Evolutionary conservation across 2,888 invertebrate species (phyloP).

Genomic region (Trissolcus brochymenae): DNA sequence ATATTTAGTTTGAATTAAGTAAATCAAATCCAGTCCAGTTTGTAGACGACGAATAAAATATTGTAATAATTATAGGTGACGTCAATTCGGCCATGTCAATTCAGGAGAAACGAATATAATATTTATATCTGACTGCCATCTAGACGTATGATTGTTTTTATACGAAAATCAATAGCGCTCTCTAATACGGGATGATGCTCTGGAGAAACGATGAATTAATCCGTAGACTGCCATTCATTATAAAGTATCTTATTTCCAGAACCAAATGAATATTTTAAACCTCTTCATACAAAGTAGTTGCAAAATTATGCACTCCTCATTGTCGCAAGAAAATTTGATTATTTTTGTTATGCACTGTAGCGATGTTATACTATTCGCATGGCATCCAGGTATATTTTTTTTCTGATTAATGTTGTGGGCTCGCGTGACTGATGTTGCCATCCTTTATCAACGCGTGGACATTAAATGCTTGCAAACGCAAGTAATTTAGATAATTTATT

Average conservation of each 20-base stretch:
- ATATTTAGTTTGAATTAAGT: too few relatives aligned
- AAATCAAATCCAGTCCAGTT: conserved; percentile 19
- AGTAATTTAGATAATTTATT: conserved; percentile 29
- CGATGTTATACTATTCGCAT: conserved; percentile 25
- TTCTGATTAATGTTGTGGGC: conserved; percentile 67
- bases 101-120: conserved; percentile 24
- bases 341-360: conserved; percentile 14
- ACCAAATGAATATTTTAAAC: too few relatives aligned
- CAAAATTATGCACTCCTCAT: too few relatives aligned
- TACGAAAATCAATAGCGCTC: conserved; percentile 30
- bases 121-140: conserved; percentile 38
- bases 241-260: too few relatives aligned
- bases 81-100: conserved; percentile 43
- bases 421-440: conserved; percentile 63
- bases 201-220: conserved; percentile 1
- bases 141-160: conserved; percentile 41
- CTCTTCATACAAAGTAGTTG: too few relatives aligned
- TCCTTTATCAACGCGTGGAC: conserved; percentile 39
- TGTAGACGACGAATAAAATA: conserved; percentile 43
- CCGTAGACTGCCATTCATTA: too few relatives aligned
- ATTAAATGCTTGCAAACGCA: conserved; percentile 33
- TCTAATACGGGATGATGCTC: conserved; percentile 8
- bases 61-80: conserved; percentile 37
- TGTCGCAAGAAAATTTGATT: background rate
- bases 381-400: conserved; percentile 61